These are phyloP conservation scores for Luscinia luscinia DNA, from an alignment of 2,797 vertebrate genomes.

Conservation along the genomic window DNA sequence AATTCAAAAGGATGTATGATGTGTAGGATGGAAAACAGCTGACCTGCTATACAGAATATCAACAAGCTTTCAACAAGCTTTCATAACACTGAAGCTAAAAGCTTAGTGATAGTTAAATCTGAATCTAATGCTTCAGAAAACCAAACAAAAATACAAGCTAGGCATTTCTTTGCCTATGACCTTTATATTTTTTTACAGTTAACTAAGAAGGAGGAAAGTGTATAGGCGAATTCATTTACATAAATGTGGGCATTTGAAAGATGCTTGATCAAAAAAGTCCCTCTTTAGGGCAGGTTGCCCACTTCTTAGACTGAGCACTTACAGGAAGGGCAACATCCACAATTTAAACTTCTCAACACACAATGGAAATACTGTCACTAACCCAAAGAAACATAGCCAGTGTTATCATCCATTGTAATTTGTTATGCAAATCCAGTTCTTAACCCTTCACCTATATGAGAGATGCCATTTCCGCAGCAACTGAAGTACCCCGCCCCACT, in stretches of 20 bases:
- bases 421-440: neutral
- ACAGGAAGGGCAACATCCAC: neutral
- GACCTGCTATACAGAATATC: slow-evolving; percentile 60
- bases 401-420: neutral
- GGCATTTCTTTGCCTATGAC: slow-evolving; percentile 27
- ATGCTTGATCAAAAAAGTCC: neutral
- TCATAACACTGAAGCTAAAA: slow-evolving; percentile 21
- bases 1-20: slow-evolving; percentile 29
- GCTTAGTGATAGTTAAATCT: slow-evolving; percentile 33
- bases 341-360: neutral
- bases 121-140: slow-evolving; percentile 25
- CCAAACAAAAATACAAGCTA: slow-evolving; percentile 30
- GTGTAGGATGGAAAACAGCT: slow-evolving; percentile 48
- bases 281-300: neutral
- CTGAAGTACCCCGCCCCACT: no score
- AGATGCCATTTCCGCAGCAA: neutral
- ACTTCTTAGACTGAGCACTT: neutral
- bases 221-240: slow-evolving; percentile 19
- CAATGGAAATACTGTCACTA: neutral
- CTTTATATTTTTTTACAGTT: slow-evolving; percentile 28
- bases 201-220: slow-evolving; percentile 10
- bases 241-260: slow-evolving; percentile 26
- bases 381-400: neutral
- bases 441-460: neutral
- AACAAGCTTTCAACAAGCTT: slow-evolving; percentile 61